phyloP scores from a whole-genome alignment of 1,140 invertebrate genomes.

The Drosophila neocordata region DNA sequence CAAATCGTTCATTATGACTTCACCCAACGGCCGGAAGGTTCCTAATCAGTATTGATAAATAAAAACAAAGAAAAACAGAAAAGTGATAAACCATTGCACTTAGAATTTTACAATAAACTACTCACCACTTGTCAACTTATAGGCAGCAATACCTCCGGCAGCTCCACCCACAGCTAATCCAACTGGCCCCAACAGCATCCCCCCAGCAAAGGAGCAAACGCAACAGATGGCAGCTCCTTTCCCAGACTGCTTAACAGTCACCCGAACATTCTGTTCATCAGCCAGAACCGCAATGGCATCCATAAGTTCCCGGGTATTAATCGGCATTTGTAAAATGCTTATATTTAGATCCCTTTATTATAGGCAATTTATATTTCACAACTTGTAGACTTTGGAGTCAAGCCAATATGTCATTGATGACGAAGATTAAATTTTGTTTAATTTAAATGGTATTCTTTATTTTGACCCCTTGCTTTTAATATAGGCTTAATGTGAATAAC shows the following conservation, averaged over 20 bases:
- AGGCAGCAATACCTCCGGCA: slow-evolving; percentile 72
- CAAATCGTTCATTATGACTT: slow-evolving; percentile 73
- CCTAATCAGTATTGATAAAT: slow-evolving; percentile 41
- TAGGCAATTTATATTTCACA: slow-evolving; percentile 17
- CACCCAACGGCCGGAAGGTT: slow-evolving; percentile 67
- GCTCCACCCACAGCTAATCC: slow-evolving; percentile 75
- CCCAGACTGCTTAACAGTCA: slow-evolving; percentile 70
- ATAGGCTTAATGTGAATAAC: too few species aligned
- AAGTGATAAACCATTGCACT: neutral
- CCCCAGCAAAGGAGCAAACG: slow-evolving; percentile 72
- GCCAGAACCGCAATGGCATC: slow-evolving; percentile 74
- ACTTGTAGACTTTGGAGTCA: slow-evolving; percentile 37
- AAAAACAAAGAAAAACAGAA: neutral
- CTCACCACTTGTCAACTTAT: slow-evolving; percentile 73
- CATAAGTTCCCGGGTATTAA: slow-evolving; percentile 73
- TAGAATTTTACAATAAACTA: neutral
- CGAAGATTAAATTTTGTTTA: neutral
- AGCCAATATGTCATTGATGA: neutral
- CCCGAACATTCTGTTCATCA: slow-evolving; percentile 67
- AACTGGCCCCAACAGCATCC: slow-evolving; percentile 68
- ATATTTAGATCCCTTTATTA: neutral
- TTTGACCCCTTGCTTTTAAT: too few species aligned
- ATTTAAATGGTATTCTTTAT: neutral
- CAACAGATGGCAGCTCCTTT: slow-evolving; percentile 78
- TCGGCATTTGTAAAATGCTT: slow-evolving; percentile 59